Percentiles rank a stretch among this genome's conserved stretches.
phyloP scores from a whole-genome alignment of 2,113 vertebrate genomes.

The Brienomyrus brachyistius region DNA sequence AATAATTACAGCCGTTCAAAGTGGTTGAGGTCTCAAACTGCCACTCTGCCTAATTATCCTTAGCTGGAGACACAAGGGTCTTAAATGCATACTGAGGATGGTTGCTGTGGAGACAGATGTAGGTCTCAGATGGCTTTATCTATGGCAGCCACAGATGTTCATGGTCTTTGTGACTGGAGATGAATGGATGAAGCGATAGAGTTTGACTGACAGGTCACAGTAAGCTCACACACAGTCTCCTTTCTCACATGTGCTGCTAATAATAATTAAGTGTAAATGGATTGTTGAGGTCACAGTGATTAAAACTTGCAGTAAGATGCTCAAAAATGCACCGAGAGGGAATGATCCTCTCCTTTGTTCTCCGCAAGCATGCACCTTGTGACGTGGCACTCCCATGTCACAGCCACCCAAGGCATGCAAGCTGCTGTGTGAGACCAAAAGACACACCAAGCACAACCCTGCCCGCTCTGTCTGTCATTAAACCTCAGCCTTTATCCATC shows the following conservation, averaged over 20 bases:
- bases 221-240: not conserved
- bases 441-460: too few species aligned
- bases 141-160: not conserved
- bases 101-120: not conserved
- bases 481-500: not conserved
- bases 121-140: not conserved
- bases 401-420: not conserved
- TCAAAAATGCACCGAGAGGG: not conserved
- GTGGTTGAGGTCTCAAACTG: not conserved
- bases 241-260: not conserved
- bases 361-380: not conserved
- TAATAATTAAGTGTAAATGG: not conserved
- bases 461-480: not conserved
- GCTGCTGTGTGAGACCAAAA: not conserved
- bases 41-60: not conserved
- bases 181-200: not conserved
- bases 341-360: not conserved
- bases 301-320: not conserved
- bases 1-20: not conserved
- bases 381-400: not conserved
- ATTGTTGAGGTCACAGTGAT: not conserved
- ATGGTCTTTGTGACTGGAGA: not conserved
- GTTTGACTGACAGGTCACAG: not conserved
- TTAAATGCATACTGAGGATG: not conserved
- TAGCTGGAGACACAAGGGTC: not conserved